phyloP scores from a whole-genome alignment of 2,888 invertebrate genomes.

The Rhodophaea formosa region DNA sequence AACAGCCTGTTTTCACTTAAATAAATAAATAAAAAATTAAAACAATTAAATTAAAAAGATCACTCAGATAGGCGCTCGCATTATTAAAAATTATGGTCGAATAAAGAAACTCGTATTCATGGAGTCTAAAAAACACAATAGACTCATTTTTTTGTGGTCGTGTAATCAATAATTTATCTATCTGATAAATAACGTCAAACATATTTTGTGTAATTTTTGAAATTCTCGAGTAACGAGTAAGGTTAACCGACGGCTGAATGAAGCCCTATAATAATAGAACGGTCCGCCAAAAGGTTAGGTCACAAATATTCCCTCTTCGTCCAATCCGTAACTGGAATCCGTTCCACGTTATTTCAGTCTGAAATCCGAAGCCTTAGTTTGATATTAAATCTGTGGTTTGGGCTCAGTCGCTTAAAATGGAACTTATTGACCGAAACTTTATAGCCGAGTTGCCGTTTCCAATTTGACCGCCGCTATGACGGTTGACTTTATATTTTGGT shows the following conservation, averaged over 20 bases:
- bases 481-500: slow-evolving; percentile 3
- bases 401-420: slow-evolving; percentile 29
- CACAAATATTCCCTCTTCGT: background rate
- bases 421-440: slow-evolving; percentile 34
- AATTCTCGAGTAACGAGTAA: background rate
- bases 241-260: background rate
- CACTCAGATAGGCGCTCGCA: no score
- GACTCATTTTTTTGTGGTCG: no score
- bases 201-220: background rate
- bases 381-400: slow-evolving; percentile 37
- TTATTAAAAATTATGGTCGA: no score
- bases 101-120: no score
- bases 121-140: no score
- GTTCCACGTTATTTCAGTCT: slow-evolving; percentile 26
- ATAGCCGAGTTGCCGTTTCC: slow-evolving; percentile 29
- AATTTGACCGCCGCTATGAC: slow-evolving; percentile 9
- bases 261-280: background rate
- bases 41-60: no score
- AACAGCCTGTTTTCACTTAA: no score
- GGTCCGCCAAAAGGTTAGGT: background rate
- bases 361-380: slow-evolving; percentile 27
- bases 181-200: no score
- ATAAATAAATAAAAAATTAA: no score
- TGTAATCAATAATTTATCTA: no score
- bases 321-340: background rate